These are phyloP conservation scores for Drosophila kanekoi DNA, from an alignment of 2,888 invertebrate genomes.

Conservation along the genomic window DNA sequence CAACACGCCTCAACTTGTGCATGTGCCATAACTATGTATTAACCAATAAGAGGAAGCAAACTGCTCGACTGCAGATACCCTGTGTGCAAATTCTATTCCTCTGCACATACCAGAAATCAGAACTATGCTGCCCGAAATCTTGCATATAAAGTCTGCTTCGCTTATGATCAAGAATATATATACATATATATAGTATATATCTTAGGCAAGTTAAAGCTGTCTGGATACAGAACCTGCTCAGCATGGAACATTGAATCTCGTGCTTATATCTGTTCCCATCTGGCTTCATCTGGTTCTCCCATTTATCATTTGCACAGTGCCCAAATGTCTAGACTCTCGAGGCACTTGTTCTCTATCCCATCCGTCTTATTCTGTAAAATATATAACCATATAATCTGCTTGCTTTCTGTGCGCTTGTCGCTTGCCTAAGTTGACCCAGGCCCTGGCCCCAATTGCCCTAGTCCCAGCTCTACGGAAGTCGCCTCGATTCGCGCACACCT, in stretches of 20 bases:
- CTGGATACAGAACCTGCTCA: neutral
- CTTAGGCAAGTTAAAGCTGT: no score
- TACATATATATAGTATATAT: no score
- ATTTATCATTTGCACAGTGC: conserved; percentile 14
- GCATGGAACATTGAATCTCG: conserved; percentile 10
- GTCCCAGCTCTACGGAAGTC: conserved; percentile 16
- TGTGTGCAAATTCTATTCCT: no score
- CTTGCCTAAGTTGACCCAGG: conserved; percentile 27
- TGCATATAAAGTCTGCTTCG: no score
- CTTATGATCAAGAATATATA: no score
- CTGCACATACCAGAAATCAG: no score
- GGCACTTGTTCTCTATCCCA: neutral
- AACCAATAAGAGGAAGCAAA: neutral
- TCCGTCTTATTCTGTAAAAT: conserved; percentile 14
- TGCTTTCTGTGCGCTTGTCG: neutral
- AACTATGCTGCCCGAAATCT: no score
- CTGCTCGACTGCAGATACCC: neutral
- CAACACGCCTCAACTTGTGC: neutral
- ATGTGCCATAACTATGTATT: neutral
- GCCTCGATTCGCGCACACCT: conserved; percentile 2
- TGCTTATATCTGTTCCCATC: neutral
- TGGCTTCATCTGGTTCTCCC: neutral
- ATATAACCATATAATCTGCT: neutral
- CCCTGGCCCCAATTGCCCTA: conserved; percentile 21
- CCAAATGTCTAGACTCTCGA: conserved; percentile 24